These are phyloP conservation scores for Peromyscus eremicus DNA, from an alignment of 2,797 vertebrate genomes.

Conservation along the genomic window DNA sequence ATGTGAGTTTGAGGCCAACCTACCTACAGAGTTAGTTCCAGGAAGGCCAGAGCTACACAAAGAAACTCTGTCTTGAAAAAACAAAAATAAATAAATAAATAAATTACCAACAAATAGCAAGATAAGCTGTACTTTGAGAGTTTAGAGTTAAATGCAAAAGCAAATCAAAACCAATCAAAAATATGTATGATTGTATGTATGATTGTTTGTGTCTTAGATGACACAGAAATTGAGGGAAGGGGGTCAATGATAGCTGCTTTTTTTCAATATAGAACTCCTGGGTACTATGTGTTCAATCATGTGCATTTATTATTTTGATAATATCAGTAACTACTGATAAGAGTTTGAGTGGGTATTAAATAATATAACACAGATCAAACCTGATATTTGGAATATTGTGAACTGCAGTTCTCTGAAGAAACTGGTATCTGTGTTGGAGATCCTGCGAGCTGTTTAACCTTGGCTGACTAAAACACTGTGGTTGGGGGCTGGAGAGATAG, in stretches of 20 bases:
- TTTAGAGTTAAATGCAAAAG: slow-evolving; percentile 39
- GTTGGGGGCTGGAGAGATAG: not conserved
- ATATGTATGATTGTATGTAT: not conserved
- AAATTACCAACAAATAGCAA: not conserved
- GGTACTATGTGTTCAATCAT: slow-evolving; percentile 7
- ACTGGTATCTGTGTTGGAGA: not conserved
- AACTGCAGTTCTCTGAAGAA: not conserved
- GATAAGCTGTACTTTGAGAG: slow-evolving; percentile 17
- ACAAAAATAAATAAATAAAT: not conserved
- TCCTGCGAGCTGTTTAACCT: not conserved
- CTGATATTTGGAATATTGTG: not conserved
- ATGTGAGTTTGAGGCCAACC: not conserved
- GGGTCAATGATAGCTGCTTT: not conserved
- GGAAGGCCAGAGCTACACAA: not conserved
- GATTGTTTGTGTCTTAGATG: not conserved
- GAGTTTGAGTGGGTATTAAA: not conserved
- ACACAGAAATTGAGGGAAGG: not conserved
- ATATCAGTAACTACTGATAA: not conserved
- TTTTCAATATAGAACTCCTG: not conserved
- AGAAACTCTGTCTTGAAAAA: not conserved
- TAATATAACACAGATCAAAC: slow-evolving; percentile 21
- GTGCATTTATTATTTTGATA: slow-evolving; percentile 25
- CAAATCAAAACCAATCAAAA: not conserved
- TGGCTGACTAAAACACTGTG: not conserved
- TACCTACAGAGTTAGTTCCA: not conserved